Percentiles rank a stretch among this genome's conserved stretches.
These are phyloP conservation scores for Luehdorfia chinensis DNA, from an alignment of 1,140 invertebrate genomes.

Conservation along the genomic window DNA sequence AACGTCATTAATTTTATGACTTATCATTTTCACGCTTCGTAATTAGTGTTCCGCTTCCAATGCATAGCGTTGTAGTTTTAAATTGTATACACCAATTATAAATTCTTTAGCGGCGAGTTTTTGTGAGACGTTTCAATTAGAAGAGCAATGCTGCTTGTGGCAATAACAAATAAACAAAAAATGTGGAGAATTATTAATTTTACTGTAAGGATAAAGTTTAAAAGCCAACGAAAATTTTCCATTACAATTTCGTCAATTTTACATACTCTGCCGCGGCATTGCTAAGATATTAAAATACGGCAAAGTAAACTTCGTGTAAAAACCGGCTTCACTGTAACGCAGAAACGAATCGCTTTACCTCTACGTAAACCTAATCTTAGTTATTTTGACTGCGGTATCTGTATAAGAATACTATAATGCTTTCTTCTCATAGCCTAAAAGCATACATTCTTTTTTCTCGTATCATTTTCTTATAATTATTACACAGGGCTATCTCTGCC, in stretches of 20 bases:
- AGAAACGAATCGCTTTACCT: no score
- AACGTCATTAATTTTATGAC: neutral
- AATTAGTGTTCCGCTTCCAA: neutral
- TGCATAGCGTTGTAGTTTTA: no score
- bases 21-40: neutral
- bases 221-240: no score
- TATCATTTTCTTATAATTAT: no score
- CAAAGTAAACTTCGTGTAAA: no score
- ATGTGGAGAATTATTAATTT: constrained; percentile 4
- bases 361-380: no score
- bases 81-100: neutral
- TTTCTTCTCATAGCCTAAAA: no score
- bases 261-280: no score
- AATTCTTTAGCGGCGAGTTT: neutral
- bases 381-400: neutral
- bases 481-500: no score
- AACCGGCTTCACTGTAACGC: no score
- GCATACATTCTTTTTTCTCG: no score
- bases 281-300: no score
- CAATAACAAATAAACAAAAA: neutral
- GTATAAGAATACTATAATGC: neutral
- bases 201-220: constrained; percentile 1
- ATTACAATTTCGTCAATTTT: neutral
- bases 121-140: neutral
- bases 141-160: neutral